phyloP scores from a whole-genome alignment of 2,888 invertebrate genomes.

The Pharmacophagus antenor region DNA sequence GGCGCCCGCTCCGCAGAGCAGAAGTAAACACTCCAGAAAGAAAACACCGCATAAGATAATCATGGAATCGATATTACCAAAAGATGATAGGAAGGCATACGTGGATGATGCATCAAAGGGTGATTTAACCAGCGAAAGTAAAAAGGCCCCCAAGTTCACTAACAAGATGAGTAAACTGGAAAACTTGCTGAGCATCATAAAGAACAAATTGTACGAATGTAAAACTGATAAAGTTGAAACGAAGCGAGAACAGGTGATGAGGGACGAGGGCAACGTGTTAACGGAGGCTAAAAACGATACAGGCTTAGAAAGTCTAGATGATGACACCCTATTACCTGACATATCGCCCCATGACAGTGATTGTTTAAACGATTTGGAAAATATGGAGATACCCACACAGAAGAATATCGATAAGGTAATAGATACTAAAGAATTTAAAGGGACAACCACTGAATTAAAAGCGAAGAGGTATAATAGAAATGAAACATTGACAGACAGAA shows the following conservation, averaged over 20 bases:
- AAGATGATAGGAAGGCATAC: too few species aligned
- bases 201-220: constrained; percentile 38
- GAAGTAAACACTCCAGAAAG: constrained; percentile 18
- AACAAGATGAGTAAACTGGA: constrained; percentile 60
- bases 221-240: constrained; percentile 10
- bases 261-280: neutral
- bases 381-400: constrained; percentile 35
- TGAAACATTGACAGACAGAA: neutral
- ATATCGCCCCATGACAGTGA: constrained; percentile 30
- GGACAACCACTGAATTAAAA: too few species aligned
- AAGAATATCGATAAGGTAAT: constrained; percentile 4
- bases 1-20: neutral
- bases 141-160: constrained; percentile 44
- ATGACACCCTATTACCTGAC: constrained; percentile 34
- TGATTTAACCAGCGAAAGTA: constrained; percentile 29
- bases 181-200: constrained; percentile 48
- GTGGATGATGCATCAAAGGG: too few species aligned
- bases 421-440: neutral
- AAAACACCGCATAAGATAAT: constrained; percentile 10
- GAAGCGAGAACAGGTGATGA: neutral
- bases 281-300: constrained; percentile 1
- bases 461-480: too few species aligned
- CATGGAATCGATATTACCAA: too few species aligned
- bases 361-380: constrained; percentile 33
- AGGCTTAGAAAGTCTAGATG: constrained; percentile 39